A percentile compares a stretch with the other conserved stretches of the same genome.
Conservation (phyloP, 1,140 invertebrate species). For the Drosophila subobscura region DNA sequence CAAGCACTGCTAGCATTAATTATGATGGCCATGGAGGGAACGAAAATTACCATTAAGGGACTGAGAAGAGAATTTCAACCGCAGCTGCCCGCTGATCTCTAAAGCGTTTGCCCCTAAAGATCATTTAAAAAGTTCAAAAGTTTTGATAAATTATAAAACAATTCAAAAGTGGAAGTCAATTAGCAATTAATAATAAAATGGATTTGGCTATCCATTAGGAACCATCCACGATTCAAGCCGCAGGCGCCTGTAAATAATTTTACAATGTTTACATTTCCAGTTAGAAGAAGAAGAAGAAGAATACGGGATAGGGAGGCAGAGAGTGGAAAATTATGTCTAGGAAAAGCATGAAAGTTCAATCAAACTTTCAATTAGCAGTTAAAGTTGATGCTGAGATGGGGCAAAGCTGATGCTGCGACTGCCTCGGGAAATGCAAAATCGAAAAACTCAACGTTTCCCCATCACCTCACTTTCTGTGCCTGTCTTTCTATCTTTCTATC, state of each 20-base stretch:
- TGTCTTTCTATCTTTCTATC: constrained; percentile 22
- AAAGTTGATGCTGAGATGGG: constrained; percentile 53
- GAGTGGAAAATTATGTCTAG: no score
- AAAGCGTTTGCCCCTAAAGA: constrained; percentile 25
- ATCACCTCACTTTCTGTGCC: constrained; percentile 13
- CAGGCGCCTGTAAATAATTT: constrained; percentile 19
- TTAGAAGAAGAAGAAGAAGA: constrained; percentile 7
- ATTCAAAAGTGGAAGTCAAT: constrained; percentile 63
- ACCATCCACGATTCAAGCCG: constrained; percentile 24
- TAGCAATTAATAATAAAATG: constrained; percentile 73
- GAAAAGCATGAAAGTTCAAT: constrained; percentile 44
- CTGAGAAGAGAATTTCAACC: constrained; percentile 42
- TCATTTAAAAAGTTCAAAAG: constrained; percentile 44
- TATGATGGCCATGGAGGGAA: constrained; percentile 61
- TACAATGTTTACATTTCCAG: constrained; percentile 49
- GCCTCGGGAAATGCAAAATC: constrained; percentile 49
- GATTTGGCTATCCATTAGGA: constrained; percentile 41
- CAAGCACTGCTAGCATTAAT: constrained; percentile 56
- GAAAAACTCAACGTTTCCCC: constrained; percentile 17
- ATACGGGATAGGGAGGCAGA: not conserved
- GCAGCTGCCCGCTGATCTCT: constrained; percentile 23
- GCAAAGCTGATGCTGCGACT: constrained; percentile 33
- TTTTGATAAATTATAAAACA: constrained; percentile 68
- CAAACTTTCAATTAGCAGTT: constrained; percentile 76
- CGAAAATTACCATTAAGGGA: constrained; percentile 69